phyloP scores from a whole-genome alignment of 2,797 vertebrate genomes.

The Acrossocheilus fasciatus region DNA sequence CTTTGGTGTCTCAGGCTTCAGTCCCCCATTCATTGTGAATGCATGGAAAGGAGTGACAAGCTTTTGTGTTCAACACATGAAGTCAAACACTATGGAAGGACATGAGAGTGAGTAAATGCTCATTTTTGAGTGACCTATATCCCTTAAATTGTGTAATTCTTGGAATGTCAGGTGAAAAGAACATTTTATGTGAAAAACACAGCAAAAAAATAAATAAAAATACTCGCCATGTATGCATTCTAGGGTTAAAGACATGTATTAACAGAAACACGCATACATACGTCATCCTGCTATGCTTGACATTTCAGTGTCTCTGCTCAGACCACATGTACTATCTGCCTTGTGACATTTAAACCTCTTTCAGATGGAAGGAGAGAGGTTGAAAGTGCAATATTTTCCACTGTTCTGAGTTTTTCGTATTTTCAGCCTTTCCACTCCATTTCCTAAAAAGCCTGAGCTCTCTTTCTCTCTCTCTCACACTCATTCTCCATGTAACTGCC shows the following conservation, averaged over 20 bases:
- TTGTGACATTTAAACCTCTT: conserved; percentile 74
- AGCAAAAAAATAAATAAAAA: not conserved
- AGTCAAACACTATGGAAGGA: not conserved
- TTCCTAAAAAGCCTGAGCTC: conserved; percentile 31
- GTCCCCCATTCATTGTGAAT: not conserved
- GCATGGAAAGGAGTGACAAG: not conserved
- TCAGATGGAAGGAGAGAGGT: conserved; percentile 40
- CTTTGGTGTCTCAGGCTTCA: not conserved
- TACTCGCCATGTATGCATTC: not conserved
- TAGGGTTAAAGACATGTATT: conserved; percentile 15
- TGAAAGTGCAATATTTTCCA: conserved; percentile 37
- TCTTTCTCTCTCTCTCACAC: not conserved
- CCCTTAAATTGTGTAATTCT: not conserved
- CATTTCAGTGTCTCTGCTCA: conserved; percentile 73
- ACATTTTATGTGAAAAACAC: not conserved
- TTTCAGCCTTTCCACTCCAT: conserved; percentile 34
- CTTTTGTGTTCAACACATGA: not conserved
- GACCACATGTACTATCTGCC: conserved; percentile 69
- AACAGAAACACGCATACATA: conserved; percentile 29
- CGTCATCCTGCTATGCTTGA: conserved; percentile 71
- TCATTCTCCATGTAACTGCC: not conserved
- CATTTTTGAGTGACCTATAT: not conserved
- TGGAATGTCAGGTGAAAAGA: not conserved
- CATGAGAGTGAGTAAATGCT: not conserved
- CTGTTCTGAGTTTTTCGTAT: conserved; percentile 38